Evolutionary conservation across 1,140 invertebrate genomes (phyloP).

Genomic region (Hesperophylax magnus): DNA sequence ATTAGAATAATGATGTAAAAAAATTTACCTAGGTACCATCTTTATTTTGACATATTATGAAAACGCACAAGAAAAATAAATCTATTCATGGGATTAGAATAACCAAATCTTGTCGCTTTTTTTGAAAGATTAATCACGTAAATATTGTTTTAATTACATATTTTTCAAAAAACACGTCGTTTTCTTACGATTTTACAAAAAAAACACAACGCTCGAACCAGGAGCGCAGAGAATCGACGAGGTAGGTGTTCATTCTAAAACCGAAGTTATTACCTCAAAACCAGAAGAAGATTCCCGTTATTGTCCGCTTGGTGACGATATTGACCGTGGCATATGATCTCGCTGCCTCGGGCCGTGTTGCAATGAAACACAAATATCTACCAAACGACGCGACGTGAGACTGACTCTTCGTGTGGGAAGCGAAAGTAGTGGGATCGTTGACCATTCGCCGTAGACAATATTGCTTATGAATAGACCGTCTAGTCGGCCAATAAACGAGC

Average conservation of each 20-base stretch:
- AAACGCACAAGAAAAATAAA: no score
- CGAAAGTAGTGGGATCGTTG: conserved; percentile 26
- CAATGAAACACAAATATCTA: conserved; percentile 26
- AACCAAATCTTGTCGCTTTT: no score
- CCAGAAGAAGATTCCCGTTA: conserved; percentile 33
- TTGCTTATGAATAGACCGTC: conserved; percentile 7
- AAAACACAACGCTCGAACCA: conserved; percentile 32
- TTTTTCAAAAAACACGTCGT: conserved; percentile 13
- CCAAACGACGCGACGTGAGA: background rate
- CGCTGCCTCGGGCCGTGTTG: conserved; percentile 15
- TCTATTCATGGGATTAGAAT: no score
- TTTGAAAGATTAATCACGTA: no score
- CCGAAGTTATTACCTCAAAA: conserved; percentile 32
- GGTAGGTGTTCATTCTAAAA: conserved; percentile 32
- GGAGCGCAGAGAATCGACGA: conserved; percentile 32
- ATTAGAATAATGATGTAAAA: no score
- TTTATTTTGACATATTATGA: no score
- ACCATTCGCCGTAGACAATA: conserved; percentile 25
- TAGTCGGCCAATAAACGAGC: background rate
- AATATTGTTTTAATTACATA: no score
- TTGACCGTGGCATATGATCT: conserved; percentile 32
- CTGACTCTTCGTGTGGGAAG: background rate
- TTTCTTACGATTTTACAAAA: conserved; percentile 40
- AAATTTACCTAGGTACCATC: no score
- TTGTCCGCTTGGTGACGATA: conserved; percentile 23